Evolutionary conservation across 2,888 invertebrate genomes (phyloP).

Genomic region (Chrysomela aeneicollis): DNA sequence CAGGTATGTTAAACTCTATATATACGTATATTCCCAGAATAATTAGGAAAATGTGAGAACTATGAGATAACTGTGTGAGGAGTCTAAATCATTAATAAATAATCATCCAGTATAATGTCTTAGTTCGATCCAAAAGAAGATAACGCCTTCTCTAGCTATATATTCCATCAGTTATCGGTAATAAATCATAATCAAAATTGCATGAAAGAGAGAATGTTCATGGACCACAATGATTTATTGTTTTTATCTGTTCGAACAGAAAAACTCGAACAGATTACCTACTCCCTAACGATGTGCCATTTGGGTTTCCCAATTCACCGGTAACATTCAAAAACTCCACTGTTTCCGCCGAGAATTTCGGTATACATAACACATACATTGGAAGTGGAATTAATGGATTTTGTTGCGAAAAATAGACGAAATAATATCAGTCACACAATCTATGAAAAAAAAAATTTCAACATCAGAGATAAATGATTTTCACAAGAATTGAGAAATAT

Average conservation of each 20-base stretch:
- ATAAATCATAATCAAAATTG: constrained; percentile 50
- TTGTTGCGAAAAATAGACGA: background rate
- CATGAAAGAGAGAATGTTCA: constrained; percentile 52
- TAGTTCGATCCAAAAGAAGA: background rate
- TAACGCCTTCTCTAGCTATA: constrained; percentile 33
- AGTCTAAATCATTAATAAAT: background rate
- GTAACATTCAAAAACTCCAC: constrained; percentile 51
- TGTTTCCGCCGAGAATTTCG: constrained; percentile 37
- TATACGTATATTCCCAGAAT: too few species aligned
- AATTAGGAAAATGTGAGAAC: too few species aligned
- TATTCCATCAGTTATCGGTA: constrained; percentile 41
- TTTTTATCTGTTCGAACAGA: constrained; percentile 59
- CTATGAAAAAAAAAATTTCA: background rate
- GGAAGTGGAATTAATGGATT: constrained; percentile 40
- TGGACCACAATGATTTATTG: constrained; percentile 60
- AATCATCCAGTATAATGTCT: background rate
- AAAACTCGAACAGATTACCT: constrained; percentile 60
- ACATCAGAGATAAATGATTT: too few species aligned
- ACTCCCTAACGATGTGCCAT: constrained; percentile 62
- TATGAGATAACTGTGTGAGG: background rate
- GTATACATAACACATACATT: constrained; percentile 40
- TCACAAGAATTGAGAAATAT: too few species aligned
- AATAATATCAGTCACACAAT: background rate
- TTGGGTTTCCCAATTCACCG: constrained; percentile 53
- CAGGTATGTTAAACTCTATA: too few species aligned